Evolutionary conservation across 2,797 vertebrate genomes (phyloP), one percentile per base, ranked within the genome.

Genomic region (Chloroceryle amazona): DNA sequence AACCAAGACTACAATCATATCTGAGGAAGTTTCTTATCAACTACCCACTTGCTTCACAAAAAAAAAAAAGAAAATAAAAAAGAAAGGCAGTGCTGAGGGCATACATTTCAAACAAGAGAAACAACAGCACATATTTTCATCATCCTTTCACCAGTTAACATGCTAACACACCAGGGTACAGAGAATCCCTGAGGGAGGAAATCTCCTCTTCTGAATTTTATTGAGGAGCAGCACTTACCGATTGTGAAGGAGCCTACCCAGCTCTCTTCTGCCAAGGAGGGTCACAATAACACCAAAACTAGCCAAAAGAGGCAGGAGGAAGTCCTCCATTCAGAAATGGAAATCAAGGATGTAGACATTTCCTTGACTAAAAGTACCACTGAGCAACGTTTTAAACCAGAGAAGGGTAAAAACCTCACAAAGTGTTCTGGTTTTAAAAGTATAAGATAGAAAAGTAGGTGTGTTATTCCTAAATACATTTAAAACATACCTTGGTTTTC

Each of bases 341-440:
- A 90, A 91, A 78, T 47, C 22, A 81, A 85, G 82, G 81, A 90
- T 33, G 42, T 26, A 81, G 60, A 91, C 42, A 65, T 67, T 93
- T 92, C 85, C 79, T 92, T 49, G 47, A 85, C 89, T 93, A 39
- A 57, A 93, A 91, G 75, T 41, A 89, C 47, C 65, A 66, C 35
- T 11, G 33, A 73, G 58, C 8, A 41, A 80, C 29, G 26, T 84
- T 46, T 93, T 93, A 39, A 86, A 93, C 25, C 31, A 44, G 47
- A 80, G 26, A 46, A 82, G 55, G 49, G 63, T 66, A 91, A 18
- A 89, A 92, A 62, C 28, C 13, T 66, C 23, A 26, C 4, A 33
- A 41, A 26, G 37, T 29, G 87, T 81, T 86, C 57, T 79, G n/a
- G 3, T n/a, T 93, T 91, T 58, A 54, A 49, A 87, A 92, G 52